phyloP scores from a whole-genome alignment of 2,888 invertebrate species.

The Morinoia aosen region DNA sequence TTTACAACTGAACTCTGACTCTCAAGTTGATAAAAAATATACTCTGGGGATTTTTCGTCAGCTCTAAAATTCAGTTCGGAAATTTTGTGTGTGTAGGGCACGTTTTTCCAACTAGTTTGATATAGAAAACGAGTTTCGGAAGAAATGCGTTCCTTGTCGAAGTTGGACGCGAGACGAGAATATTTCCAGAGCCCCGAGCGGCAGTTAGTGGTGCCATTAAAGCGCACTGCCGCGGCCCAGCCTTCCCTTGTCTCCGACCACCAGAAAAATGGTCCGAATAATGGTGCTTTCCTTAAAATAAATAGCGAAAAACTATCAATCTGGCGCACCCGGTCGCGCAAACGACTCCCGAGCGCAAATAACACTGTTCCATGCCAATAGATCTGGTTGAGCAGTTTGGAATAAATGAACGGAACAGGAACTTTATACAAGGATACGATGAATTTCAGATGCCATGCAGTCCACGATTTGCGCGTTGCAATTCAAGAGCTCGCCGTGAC shows the following conservation, averaged over 20 bases:
- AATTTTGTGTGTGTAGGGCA: neutral
- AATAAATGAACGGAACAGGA: neutral
- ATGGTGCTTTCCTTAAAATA: neutral
- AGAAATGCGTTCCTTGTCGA: neutral
- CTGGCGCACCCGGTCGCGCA: neutral
- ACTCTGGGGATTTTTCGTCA: neutral
- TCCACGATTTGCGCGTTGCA: neutral
- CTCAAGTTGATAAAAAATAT: neutral
- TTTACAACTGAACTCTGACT: neutral
- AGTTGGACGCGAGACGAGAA: neutral
- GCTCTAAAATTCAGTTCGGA: neutral
- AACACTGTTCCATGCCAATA: neutral
- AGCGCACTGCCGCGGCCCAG: neutral
- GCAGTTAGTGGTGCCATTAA: neutral
- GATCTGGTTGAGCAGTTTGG: neutral
- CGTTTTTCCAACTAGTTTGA: neutral
- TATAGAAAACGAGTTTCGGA: neutral
- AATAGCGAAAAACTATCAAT: constrained; percentile 20
- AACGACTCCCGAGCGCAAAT: neutral
- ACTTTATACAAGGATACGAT: neutral
- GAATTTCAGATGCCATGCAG: neutral
- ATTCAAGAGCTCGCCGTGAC: neutral
- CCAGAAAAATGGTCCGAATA: neutral
- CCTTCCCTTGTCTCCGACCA: neutral
- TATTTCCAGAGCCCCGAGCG: neutral